Conservation (phyloP, 1,140 invertebrate genomes). For the Leptinotarsa texana region DNA sequence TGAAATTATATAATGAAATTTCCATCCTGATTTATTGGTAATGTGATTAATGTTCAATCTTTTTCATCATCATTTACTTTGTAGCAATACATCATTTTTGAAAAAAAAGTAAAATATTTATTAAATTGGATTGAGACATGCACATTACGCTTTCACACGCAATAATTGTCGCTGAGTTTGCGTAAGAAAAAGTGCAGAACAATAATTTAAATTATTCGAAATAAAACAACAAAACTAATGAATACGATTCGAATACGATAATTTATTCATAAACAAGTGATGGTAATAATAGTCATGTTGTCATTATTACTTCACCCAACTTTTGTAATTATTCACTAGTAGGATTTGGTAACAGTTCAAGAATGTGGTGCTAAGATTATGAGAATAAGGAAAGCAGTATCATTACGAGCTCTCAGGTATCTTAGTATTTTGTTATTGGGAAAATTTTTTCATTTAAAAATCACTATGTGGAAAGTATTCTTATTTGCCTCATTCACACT, state of each 20-base stretch:
- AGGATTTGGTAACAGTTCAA: background rate
- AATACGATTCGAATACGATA: background rate
- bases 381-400: background rate
- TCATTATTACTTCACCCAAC: constrained; percentile 12
- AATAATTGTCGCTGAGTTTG: background rate
- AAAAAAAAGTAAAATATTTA: constrained; percentile 12
- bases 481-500: too few relatives aligned
- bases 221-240: background rate
- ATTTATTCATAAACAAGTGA: background rate
- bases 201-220: background rate
- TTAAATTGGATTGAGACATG: constrained; percentile 26
- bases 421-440: too few relatives aligned
- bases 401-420: background rate
- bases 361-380: background rate
- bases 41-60: constrained; percentile 17
- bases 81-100: constrained; percentile 13
- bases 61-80: background rate
- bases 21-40: background rate
- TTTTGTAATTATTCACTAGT: constrained; percentile 5
- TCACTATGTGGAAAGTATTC: too few relatives aligned
- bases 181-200: background rate
- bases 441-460: too few relatives aligned
- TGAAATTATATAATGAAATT: constrained; percentile 14
- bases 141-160: constrained; percentile 10
- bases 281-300: constrained; percentile 2